Base-by-base conservation (phyloP, 2,888 invertebrate species). In the Scrobipalpa atriplicella region DNA sequence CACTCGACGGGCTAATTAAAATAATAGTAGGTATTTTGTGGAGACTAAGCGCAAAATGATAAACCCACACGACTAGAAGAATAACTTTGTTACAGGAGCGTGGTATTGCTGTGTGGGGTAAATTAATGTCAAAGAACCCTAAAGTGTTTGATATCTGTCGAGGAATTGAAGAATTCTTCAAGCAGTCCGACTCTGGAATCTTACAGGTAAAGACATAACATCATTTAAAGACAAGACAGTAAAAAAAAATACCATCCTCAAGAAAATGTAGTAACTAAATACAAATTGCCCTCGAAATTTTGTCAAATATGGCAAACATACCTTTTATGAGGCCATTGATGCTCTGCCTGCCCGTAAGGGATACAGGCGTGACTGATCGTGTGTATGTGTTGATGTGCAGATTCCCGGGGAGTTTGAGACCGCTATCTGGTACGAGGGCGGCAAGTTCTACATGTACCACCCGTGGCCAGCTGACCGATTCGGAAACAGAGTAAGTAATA, bases 361-460 rank as follows among this genome's bases (percentile, higher is more conserved):
- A 29, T 29, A 29, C 29, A 29, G 29, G 29, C 29, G 29, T 29
- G 19, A 51, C 11, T 51, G n/a, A 18, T 19, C 3, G 18, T 18
- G 5, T 9, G n/a, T 10, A 8, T 8, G 8, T 18, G 13, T 9
- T 21, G 67, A 29, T 66, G 67, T 56, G 5, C 70, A 92, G 92
- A 78, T 92, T 6, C 92, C 92, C 0, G 92, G 92, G 0, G 92
- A 90, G 69, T 83, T 82, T 8, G 92, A 92, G 74, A 83, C 93
- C 0, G 94, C 94, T 0, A 87, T 95, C 19, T 95, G 94, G 94
- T 87, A 88, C 0, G 92, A 93, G 63, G 93, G 93, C 1, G 93
- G 93, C 1, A 85, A 85, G 60, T 94, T 92, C 66, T 95, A 95
- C 71, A 75, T 94, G 67, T 95, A 94, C 74, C 94, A 95, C 77